Evolutionary conservation across 2,113 vertebrate genomes (phyloP).

Genomic region (Halcyon senegalensis): DNA sequence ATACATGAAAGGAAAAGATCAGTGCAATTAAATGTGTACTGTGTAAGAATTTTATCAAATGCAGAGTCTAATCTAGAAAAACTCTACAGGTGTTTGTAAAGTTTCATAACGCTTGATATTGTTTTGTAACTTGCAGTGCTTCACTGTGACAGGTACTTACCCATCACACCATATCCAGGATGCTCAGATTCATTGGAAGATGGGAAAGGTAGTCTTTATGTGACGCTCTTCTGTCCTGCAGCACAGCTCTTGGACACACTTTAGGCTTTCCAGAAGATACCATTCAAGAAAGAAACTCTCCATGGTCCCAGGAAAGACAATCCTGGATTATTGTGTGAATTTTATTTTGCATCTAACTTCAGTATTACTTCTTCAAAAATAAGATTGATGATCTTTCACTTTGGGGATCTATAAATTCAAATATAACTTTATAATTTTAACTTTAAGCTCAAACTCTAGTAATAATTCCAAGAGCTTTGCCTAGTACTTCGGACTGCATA

Average conservation of each 20-base stretch:
- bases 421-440: not conserved
- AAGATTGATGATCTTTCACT: not conserved
- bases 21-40: not conserved
- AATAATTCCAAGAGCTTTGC: not conserved
- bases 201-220: fast-evolving
- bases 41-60: not conserved
- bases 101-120: not conserved
- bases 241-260: not conserved
- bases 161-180: not conserved
- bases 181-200: fast-evolving
- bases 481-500: not conserved
- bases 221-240: not conserved
- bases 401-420: not conserved
- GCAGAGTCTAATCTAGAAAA: not conserved
- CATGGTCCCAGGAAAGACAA: not conserved
- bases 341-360: not conserved
- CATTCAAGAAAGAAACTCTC: constrained; percentile 20
- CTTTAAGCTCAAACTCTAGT: not conserved
- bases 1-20: not conserved
- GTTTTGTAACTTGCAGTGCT: not conserved
- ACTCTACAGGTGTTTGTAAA: not conserved
- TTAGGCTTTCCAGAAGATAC: constrained; percentile 6
- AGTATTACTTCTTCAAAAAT: not conserved
- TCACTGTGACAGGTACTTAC: not conserved
- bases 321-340: not conserved